Conservation (phyloP, 2,797 vertebrate genomes). For the Myiotriccus ornatus region DNA sequence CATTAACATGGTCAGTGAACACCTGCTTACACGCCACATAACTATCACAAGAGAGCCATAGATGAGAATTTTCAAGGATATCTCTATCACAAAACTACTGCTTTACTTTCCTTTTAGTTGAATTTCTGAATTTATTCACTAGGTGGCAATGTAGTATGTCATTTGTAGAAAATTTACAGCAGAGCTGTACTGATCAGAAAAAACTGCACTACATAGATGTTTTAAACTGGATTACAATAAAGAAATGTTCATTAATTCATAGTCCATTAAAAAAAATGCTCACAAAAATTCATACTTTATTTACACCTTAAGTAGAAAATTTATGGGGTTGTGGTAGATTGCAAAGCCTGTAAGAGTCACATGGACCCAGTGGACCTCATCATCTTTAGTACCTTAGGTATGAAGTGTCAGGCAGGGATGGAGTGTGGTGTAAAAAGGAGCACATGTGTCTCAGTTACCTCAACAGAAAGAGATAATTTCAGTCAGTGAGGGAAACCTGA, state of each 20-base stretch:
- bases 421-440: background rate
- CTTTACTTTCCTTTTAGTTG: background rate
- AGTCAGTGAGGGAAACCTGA: background rate
- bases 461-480: background rate
- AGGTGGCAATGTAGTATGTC: slow-evolving; percentile 36
- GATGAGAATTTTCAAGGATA: background rate
- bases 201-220: background rate
- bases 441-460: background rate
- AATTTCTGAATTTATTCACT: slow-evolving; percentile 26
- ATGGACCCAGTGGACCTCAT: background rate
- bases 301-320: background rate
- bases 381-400: background rate
- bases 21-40: background rate
- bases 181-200: background rate
- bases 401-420: background rate
- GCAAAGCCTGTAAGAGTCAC: background rate
- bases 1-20: background rate
- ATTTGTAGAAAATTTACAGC: background rate
- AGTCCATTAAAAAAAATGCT: background rate
- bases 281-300: background rate
- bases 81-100: background rate
- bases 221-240: background rate
- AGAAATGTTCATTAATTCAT: background rate
- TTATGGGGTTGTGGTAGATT: background rate
- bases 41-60: background rate